Evolutionary conservation across 2,888 invertebrate species (phyloP).

Genomic region (Cheilosia scutellata): DNA sequence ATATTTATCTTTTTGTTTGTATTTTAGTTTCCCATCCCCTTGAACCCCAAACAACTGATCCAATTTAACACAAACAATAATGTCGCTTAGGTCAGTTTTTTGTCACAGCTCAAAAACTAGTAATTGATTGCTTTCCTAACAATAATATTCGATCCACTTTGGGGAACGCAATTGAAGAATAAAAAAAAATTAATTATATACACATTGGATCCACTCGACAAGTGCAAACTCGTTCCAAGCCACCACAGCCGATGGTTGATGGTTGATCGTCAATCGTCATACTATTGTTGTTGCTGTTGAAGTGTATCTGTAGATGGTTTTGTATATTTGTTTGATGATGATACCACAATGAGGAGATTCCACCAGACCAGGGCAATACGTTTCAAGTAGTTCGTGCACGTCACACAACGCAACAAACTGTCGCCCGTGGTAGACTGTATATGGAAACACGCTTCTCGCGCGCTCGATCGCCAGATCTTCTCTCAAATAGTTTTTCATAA

Average conservation of each 20-base stretch:
- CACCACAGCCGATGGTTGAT: conserved; percentile 49
- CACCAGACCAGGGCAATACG: conserved; percentile 46
- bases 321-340: conserved; percentile 23
- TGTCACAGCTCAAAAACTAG: not conserved
- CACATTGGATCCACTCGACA: not conserved
- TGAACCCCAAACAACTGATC: not conserved
- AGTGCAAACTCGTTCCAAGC: conserved; percentile 55
- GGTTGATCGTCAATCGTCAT: conserved; percentile 29
- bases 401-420: conserved; percentile 69
- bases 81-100: not conserved
- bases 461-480: conserved; percentile 13
- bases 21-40: not conserved
- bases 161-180: not conserved
- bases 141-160: conserved; percentile 3
- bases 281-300: conserved; percentile 14
- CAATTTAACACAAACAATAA: not conserved
- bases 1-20: not conserved
- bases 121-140: conserved; percentile 9
- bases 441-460: conserved; percentile 55
- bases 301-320: conserved; percentile 8
- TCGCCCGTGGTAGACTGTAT: conserved; percentile 56
- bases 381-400: conserved; percentile 56
- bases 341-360: conserved; percentile 53
- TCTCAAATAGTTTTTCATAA: not conserved
- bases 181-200: not conserved